Percentiles rank a stretch among this genome's conserved stretches.
These are phyloP conservation scores for Graptemys geographica DNA, from an alignment of 2,797 vertebrate species.

Conservation along the genomic window DNA sequence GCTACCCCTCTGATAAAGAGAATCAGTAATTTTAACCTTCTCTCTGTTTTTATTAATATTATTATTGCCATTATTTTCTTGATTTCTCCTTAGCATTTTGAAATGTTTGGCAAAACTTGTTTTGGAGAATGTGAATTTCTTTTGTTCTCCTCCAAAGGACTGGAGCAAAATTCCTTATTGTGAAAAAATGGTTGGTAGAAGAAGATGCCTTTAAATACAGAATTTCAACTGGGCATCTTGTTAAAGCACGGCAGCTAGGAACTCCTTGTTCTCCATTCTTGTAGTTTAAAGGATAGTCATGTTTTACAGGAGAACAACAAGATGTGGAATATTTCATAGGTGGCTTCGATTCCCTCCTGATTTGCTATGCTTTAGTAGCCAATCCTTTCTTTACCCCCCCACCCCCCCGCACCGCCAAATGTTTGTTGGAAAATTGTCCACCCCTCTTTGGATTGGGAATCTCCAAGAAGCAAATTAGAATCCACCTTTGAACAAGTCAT, in stretches of 20 bases:
- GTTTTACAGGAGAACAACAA: too few species aligned
- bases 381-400: background rate
- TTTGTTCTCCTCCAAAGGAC: background rate
- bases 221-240: background rate
- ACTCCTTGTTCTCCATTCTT: background rate
- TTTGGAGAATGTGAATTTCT: background rate
- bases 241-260: background rate
- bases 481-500: background rate
- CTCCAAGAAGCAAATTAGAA: constrained; percentile 49
- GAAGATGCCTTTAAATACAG: background rate
- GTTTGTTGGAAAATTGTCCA: too few species aligned
- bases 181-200: background rate
- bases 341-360: too few species aligned
- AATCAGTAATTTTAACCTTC: constrained; percentile 20
- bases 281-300: background rate
- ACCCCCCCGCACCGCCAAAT: too few species aligned
- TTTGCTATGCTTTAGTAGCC: too few species aligned
- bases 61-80: background rate
- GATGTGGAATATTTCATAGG: too few species aligned
- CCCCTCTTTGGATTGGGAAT: background rate
- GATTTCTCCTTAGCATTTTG: background rate
- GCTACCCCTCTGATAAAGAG: background rate
- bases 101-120: background rate
- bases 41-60: background rate
- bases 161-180: background rate